Evolutionary conservation across 2,888 invertebrate genomes (phyloP).

Genomic region (Herminia tarsipennalis): DNA sequence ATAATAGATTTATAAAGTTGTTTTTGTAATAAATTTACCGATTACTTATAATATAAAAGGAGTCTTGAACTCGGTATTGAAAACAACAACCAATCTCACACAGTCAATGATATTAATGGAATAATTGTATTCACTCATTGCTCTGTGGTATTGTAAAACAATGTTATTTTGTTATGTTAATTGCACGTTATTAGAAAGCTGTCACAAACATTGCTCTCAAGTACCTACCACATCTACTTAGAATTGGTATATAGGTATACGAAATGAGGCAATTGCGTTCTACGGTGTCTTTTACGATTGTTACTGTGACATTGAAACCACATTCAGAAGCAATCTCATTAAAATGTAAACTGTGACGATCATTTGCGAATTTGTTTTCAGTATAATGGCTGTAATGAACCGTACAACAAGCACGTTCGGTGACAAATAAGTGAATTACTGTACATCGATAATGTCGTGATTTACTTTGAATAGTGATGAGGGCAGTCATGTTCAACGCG

Average conservation of each 20-base stretch:
- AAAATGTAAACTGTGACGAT: slow-evolving; percentile 5
- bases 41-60: too few species aligned
- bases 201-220: too few species aligned
- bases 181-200: too few species aligned
- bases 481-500: slow-evolving; percentile 11
- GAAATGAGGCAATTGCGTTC: slow-evolving; percentile 8
- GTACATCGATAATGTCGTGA: slow-evolving; percentile 26
- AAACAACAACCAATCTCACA: too few species aligned
- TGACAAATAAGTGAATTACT: slow-evolving; percentile 26
- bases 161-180: too few species aligned
- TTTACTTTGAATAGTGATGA: slow-evolving; percentile 43
- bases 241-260: neutral
- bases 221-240: too few species aligned
- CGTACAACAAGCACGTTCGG: slow-evolving; percentile 7
- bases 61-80: too few species aligned
- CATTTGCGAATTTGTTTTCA: slow-evolving; percentile 14
- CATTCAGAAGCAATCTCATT: slow-evolving; percentile 11
- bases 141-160: too few species aligned
- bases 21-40: too few species aligned
- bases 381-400: slow-evolving; percentile 1
- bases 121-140: too few species aligned
- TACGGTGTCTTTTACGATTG: slow-evolving; percentile 8
- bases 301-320: neutral
- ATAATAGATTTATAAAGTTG: too few species aligned
- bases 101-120: too few species aligned